Evolutionary conservation across 2,888 invertebrate genomes (phyloP).

Genomic region (Anagyrus pseudococci): DNA sequence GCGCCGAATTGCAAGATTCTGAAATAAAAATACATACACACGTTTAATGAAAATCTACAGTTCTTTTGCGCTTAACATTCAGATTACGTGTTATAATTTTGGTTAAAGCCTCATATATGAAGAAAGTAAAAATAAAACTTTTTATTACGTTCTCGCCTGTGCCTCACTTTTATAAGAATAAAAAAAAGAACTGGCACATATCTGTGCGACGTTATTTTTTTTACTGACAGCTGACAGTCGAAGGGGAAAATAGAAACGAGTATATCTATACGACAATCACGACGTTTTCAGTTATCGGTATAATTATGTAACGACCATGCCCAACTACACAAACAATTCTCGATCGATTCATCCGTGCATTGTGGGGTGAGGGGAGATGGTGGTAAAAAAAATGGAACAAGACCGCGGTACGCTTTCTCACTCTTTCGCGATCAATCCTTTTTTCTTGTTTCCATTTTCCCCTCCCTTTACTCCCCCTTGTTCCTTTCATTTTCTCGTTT

Average conservation of each 20-base stretch:
- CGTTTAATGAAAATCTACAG: slow-evolving; percentile 33
- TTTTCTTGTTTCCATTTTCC: background rate
- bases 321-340: background rate
- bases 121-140: background rate
- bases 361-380: no score
- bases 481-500: background rate
- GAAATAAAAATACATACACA: slow-evolving; percentile 58
- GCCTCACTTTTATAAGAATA: background rate
- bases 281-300: no score
- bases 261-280: no score
- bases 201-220: background rate
- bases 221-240: background rate
- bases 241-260: background rate
- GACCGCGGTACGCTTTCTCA: background rate
- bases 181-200: background rate
- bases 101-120: no score
- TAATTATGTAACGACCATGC: no score
- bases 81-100: no score
- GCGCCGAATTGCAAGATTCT: slow-evolving; percentile 69
- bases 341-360: background rate
- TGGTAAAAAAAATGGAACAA: background rate
- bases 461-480: background rate
- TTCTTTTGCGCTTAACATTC: no score
- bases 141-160: background rate
- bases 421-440: background rate